Base-by-base conservation (phyloP, 2,888 invertebrate genomes). In the Netelia inedita region DNA sequence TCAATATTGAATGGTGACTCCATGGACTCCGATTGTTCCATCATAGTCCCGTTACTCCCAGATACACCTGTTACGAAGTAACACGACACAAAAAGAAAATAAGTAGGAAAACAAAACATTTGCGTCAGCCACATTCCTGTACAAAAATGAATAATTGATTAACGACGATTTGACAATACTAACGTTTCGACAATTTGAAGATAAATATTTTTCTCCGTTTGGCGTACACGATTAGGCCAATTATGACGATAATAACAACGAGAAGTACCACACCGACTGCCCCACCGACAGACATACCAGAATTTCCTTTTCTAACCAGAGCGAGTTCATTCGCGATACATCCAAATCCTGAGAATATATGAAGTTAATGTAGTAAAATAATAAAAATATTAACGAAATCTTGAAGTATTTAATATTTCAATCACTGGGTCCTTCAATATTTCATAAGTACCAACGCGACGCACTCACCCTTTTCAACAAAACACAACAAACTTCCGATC, bases 1-100 rank as follows among this genome's bases (percentile, higher is more conserved):
- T 79, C 81, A 0, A n/a, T 71, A 16, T 72, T 57, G 11, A 86
- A 71, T 53, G 85, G 75, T 19, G 85, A 83, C 66, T 86, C 85
- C 53, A 71, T 72, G 10, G 63, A 59, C 19, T 83, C 81, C 46
- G 81, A 76, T 57, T 68, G 79, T 73, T 81, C 69, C 83, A 83
- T 83, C 68, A 76, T 75, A 73, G 68, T 73, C 19, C 66, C 76
- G 28, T 55, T 59, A 10, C 46, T 78, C 10, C 11, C 28, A 10
- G 63, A 53, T 14, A 8, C 9, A 9, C 41, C 78, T 69, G 69
- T 43, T 1, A 16, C 1, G 2, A 23, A n/a, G 21, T 21, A 28
- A 10, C 28, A 8, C 2, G 0, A 23, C 50, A 9, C 28, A 65
- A 1, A 11, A 53, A 28, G 11, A 35, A 1, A 35, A 3, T 2